phyloP scores from a whole-genome alignment of 2,797 vertebrate genomes.

The Eupleurogrammus muticus region DNA sequence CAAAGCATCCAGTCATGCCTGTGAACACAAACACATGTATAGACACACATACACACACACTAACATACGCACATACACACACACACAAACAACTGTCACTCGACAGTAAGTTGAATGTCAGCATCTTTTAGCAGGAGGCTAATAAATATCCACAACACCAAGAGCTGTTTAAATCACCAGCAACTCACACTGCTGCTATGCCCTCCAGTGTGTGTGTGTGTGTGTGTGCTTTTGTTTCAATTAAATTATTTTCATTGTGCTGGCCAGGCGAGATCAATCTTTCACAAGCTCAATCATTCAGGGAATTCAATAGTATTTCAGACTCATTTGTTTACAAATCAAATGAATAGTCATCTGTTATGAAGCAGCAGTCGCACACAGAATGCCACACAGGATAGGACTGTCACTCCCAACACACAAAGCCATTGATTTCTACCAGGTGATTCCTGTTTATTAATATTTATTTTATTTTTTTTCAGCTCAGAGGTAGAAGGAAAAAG shows the following conservation, averaged over 20 bases:
- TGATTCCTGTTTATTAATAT: conserved; percentile 45
- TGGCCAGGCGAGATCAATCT: conserved; percentile 45
- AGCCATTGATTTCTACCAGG: conserved; percentile 44
- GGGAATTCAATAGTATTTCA: conserved; percentile 46
- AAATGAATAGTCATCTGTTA: conserved; percentile 46
- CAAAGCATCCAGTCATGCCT: conserved; percentile 14
- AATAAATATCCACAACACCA: conserved; percentile 59
- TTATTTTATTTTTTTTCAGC: no score
- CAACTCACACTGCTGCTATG: conserved; percentile 18
- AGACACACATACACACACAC: neutral
- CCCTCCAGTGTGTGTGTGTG: conserved; percentile 10
- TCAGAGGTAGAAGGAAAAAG: conserved; percentile 27
- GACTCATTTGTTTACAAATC: conserved; percentile 59
- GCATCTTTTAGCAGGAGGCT: conserved; percentile 59
- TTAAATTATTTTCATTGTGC: conserved; percentile 58
- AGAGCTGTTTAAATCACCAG: conserved; percentile 54
- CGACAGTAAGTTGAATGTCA: conserved; percentile 56
- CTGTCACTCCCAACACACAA: conserved; percentile 21
- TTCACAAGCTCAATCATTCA: conserved; percentile 54
- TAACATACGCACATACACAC: no score
- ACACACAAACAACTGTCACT: conserved; percentile 30
- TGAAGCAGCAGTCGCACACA: conserved; percentile 23
- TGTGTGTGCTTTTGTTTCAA: conserved; percentile 41
- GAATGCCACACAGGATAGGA: conserved; percentile 42
- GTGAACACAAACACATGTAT: conserved; percentile 24